Evolutionary conservation across 2,888 invertebrate species (phyloP), one percentile per base, ranked within the genome.

Genomic region (Rotaria sp.): DNA sequence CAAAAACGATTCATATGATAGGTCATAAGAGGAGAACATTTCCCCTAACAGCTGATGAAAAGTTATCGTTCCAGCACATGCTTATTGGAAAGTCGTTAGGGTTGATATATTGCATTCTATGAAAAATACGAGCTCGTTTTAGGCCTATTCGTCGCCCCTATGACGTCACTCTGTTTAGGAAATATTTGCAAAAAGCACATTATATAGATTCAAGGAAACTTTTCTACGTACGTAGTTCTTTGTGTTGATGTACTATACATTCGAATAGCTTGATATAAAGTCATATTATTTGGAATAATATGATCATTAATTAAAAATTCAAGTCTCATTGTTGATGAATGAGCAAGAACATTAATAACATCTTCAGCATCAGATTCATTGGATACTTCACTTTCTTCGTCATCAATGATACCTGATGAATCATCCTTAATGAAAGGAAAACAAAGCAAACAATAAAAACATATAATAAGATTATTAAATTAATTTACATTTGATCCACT

Each of bases 211-310:
- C n/a, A n/a, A n/a, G n/a, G n/a, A n/a, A n/a, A n/a, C n/a, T n/a
- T n/a, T 18, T 50, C 50, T 18, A 21, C 94, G 94, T 90, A 97
- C 96, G 0, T 95, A 94, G 90, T 88, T 88, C 4, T 90, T 87
- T 90, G 89, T 11, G 89, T 87, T 59, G 89, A 89, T 5, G 88
- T 87, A 26, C 88, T 88, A 92, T 95, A 97, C 92, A 97, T 97
- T 88, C 96, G 94, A 86, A 99, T 96, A 52, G 98, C 97, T 92
- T 99, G 98, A 92, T 98, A 97, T 86, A 99, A 97, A 18, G 98
- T 98, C 97, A 98, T 97, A 91, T 97, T 96, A 92, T 97, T 97
- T 35, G 98, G 98, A 90, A 99, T 92, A 87, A 96, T 94, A 88
- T 95, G 94, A 90, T 97, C 96, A 30, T 96, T 96, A 89, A 99